Percentiles rank a stretch among this genome's conserved stretches.
These are phyloP conservation scores for Allophyes oxyacanthae DNA, from an alignment of 2,888 invertebrate genomes.

Conservation along the genomic window DNA sequence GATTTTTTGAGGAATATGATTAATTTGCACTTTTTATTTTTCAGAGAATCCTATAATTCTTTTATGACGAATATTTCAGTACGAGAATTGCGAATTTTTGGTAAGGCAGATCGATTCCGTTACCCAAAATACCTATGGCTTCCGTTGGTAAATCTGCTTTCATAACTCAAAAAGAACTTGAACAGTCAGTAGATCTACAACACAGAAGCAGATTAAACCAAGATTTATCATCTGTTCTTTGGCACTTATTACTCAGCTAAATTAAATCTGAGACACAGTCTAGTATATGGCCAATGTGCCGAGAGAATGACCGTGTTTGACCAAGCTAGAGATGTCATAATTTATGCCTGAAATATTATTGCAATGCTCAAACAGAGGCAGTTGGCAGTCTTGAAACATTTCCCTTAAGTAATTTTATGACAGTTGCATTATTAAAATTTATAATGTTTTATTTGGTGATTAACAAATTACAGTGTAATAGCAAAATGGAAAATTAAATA, in stretches of 20 bases:
- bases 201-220: background rate
- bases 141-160: too few relatives aligned
- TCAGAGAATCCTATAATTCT: too few relatives aligned
- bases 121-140: too few relatives aligned
- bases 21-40: too few relatives aligned
- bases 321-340: conserved; percentile 23
- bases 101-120: too few relatives aligned
- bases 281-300: conserved; percentile 10
- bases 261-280: conserved; percentile 12
- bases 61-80: too few relatives aligned
- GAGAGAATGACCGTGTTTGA: conserved; percentile 28
- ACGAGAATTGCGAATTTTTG: too few relatives aligned
- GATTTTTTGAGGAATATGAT: too few relatives aligned
- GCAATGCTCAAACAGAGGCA: conserved; percentile 11
- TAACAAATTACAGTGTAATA: conserved; percentile 12
- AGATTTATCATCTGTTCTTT: conserved; percentile 10
- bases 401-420: conserved; percentile 14
- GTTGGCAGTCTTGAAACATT: conserved; percentile 15
- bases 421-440: conserved; percentile 21
- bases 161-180: too few relatives aligned
- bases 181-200: background rate
- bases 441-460: conserved; percentile 12
- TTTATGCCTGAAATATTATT: conserved; percentile 41
- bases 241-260: conserved; percentile 5
- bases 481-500: background rate